These are phyloP conservation scores for Rhizoglyphus robini DNA, from an alignment of 1,140 invertebrate species.

Conservation along the genomic window DNA sequence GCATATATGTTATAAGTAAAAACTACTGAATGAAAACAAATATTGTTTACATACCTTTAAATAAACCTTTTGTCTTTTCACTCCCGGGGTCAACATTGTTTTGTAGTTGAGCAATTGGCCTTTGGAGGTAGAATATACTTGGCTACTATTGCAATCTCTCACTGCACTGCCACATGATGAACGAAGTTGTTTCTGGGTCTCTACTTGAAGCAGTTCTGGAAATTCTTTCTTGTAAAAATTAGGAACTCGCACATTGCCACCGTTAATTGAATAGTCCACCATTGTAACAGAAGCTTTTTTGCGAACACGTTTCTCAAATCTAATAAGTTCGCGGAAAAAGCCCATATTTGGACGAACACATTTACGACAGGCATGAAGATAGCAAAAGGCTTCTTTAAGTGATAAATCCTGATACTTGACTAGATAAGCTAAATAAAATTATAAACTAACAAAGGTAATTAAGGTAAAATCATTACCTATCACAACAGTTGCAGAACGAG, in stretches of 20 bases:
- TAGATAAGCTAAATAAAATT: constrained; percentile 71
- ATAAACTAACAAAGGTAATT: too few relatives aligned
- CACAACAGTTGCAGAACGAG: constrained; percentile 64
- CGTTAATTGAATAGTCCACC: not conserved
- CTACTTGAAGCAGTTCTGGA: not conserved
- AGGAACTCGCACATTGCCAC: not conserved
- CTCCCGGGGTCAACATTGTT: not conserved
- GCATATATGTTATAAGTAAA: too few relatives aligned
- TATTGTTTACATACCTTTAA: too few relatives aligned
- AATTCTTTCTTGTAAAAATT: not conserved
- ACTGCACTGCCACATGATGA: too few relatives aligned
- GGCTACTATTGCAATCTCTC: too few relatives aligned
- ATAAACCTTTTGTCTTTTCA: not conserved
- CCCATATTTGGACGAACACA: constrained; percentile 9
- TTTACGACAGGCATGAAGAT: not conserved
- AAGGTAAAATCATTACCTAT: too few relatives aligned
- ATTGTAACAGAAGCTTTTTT: not conserved
- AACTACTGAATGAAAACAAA: too few relatives aligned
- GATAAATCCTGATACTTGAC: constrained; percentile 65
- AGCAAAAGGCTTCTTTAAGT: constrained; percentile 50
- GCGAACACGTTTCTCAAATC: not conserved
- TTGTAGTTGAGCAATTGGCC: not conserved
- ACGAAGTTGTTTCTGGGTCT: not conserved
- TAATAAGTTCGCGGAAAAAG: constrained; percentile 33
- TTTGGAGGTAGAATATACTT: too few relatives aligned